Evolutionary conservation across 2,888 invertebrate genomes (phyloP), one percentile per base, ranked within the genome.

Genomic region (Apamea crenata): DNA sequence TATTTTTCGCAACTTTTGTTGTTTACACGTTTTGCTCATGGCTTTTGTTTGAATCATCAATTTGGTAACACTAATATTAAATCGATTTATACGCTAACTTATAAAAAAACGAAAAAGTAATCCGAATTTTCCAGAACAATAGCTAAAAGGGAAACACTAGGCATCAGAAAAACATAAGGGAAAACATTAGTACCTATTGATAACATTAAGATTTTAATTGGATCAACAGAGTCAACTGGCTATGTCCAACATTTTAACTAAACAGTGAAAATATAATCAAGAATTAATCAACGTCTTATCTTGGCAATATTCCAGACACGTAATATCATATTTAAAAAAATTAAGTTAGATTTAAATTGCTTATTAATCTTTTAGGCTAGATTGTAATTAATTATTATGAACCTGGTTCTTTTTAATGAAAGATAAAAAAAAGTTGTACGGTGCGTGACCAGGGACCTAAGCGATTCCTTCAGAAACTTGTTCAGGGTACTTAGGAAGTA

Each of bases 1-100:
- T 50, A 32, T 65, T 68, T 82, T 67, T 76, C 67, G 84, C 61
- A 79, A 83, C 76, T 65, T 70, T 71, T 72, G 25, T 69, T 59
- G 3, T 40, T n/a, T 47, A 47, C 14, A 32, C 47, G 18, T 72
- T 32, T 32, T 16, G n/a, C 18, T 40, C 44, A 50, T 65, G 18
- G 32, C 53, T 71, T 76, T 77, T 83, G 29, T 82, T 77, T 53
- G 4, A 71, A 44, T 44, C 14, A 66, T 40, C 18, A 66, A 81
- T 44, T 44, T n/a, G 10, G n/a, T n/a, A 47, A 67, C 44, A 71
- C 21, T 50, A 8, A 21, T 36, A 29, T 14, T 8, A 14, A 44
- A 32, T 59, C 14, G 5, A 47, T 56, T 12, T 12, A 44, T 6
- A 44, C 10, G 8, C 32, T 32, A 59, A 7, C 40, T 56, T 44